A percentile compares a stretch with the other conserved stretches of the same genome.
Evolutionary conservation across 2,113 vertebrate species (phyloP).

Genomic region (Psophia crepitans): DNA sequence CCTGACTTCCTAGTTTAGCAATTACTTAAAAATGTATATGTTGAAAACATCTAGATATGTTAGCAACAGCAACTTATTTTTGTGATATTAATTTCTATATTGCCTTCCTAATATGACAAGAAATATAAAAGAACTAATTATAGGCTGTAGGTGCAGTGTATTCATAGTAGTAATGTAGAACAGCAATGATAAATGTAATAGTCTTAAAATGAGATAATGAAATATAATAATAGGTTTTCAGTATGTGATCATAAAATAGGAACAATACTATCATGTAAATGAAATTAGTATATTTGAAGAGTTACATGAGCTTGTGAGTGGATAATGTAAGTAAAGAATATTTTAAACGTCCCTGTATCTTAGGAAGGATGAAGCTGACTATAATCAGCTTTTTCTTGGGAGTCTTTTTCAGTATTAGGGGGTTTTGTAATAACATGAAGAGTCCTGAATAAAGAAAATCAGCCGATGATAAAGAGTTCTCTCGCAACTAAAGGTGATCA

Average conservation of each 20-base stretch:
- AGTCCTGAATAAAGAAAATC: not conserved
- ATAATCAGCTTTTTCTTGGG: not conserved
- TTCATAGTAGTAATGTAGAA: not conserved
- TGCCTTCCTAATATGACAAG: not conserved
- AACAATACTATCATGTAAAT: not conserved
- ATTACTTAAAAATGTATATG: not conserved
- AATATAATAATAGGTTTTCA: constrained; percentile 29
- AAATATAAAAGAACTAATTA: not conserved
- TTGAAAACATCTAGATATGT: not conserved
- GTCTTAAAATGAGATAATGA: not conserved
- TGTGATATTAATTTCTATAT: not conserved
- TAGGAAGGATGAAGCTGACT: not conserved
- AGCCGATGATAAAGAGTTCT: not conserved
- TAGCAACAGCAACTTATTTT: not conserved
- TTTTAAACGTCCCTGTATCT: not conserved
- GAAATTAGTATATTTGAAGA: not conserved
- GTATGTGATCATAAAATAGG: not conserved
- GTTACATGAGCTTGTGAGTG: not conserved
- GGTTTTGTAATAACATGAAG: not conserved
- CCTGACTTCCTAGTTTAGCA: not conserved
- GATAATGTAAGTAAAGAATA: not conserved
- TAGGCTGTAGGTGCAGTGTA: not conserved
- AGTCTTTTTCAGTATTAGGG: not conserved
- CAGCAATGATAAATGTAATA: not conserved
- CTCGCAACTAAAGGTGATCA: not conserved